A percentile compares a stretch with the other conserved stretches of the same genome.
phyloP scores from a whole-genome alignment of 2,888 invertebrate species.

The Oconnorella tubifera region DNA sequence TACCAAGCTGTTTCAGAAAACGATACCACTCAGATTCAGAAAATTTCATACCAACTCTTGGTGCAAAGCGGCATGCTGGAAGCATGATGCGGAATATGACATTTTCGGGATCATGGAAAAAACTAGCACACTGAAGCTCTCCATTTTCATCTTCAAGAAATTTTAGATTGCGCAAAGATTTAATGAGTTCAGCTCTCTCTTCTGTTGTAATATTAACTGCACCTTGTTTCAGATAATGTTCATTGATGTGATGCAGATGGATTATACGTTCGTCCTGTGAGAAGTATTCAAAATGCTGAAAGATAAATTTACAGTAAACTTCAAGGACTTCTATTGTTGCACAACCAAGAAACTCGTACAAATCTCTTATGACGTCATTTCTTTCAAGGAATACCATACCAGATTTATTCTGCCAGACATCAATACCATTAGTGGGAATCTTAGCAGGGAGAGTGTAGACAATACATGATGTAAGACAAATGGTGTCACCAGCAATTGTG shows the following conservation, averaged over 20 bases:
- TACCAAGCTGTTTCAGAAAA: constrained; percentile 29
- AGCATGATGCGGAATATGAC: constrained; percentile 38
- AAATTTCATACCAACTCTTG: constrained; percentile 24
- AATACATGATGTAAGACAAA: constrained; percentile 25
- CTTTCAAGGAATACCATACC: constrained; percentile 34
- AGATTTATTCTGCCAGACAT: constrained; percentile 31
- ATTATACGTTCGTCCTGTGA: constrained; percentile 27
- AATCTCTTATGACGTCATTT: constrained; percentile 18
- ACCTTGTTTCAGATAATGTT: constrained; percentile 26
- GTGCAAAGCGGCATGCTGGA: constrained; percentile 33
- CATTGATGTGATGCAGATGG: constrained; percentile 33
- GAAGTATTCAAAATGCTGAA: constrained; percentile 37
- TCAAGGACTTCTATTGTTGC: constrained; percentile 29
- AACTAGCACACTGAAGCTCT: constrained; percentile 28
- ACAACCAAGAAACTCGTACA: constrained; percentile 33
- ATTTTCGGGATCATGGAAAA: constrained; percentile 38
- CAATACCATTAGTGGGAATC: constrained; percentile 34
- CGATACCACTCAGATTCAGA: constrained; percentile 28
- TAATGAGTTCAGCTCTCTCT: constrained; percentile 25
- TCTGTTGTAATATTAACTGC: constrained; percentile 20
- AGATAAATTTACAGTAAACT: constrained; percentile 37
- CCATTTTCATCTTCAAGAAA: constrained; percentile 35
- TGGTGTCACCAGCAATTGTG: constrained; percentile 31
- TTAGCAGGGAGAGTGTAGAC: constrained; percentile 33
- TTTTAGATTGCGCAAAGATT: constrained; percentile 26